Evolutionary conservation across 2,888 invertebrate genomes (phyloP).

Genomic region (Crematogaster levior): DNA sequence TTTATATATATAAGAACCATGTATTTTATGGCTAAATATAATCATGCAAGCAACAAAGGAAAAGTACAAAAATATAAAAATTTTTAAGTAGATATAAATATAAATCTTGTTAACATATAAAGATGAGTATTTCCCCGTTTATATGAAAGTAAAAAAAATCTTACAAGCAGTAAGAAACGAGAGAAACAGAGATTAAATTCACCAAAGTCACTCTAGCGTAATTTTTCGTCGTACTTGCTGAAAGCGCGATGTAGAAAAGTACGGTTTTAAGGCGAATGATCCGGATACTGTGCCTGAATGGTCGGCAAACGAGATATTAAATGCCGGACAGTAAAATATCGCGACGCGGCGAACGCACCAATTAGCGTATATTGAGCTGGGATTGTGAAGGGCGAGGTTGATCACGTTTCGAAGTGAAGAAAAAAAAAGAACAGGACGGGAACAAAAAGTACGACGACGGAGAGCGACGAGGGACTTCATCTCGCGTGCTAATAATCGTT

Average conservation of each 20-base stretch:
- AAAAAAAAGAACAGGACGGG: background rate
- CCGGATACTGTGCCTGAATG: conserved; percentile 37
- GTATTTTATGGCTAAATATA: background rate
- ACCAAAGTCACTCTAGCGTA: background rate
- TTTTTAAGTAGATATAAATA: background rate
- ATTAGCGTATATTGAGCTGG: conserved; percentile 66
- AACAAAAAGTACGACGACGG: conserved; percentile 26
- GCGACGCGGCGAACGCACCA: conserved; percentile 61
- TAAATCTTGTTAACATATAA: background rate
- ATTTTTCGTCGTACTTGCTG: conserved; percentile 28
- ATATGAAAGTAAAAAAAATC: background rate
- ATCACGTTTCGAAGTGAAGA: background rate
- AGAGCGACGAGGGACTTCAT: conserved; percentile 27
- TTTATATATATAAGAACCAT: conserved; percentile 1
- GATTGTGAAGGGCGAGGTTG: conserved; percentile 39
- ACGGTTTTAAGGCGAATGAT: conserved; percentile 37
- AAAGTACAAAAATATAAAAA: background rate
- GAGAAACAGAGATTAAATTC: background rate
- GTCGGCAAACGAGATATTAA: conserved; percentile 74
- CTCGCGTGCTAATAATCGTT: conserved; percentile 46
- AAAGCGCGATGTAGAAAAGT: background rate
- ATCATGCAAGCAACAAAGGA: background rate
- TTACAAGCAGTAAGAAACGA: background rate
- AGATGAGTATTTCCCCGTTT: background rate
- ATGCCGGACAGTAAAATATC: conserved; percentile 73